phyloP scores from a whole-genome alignment of 1,140 invertebrate species.

The Macrobrachium nipponense region DNA sequence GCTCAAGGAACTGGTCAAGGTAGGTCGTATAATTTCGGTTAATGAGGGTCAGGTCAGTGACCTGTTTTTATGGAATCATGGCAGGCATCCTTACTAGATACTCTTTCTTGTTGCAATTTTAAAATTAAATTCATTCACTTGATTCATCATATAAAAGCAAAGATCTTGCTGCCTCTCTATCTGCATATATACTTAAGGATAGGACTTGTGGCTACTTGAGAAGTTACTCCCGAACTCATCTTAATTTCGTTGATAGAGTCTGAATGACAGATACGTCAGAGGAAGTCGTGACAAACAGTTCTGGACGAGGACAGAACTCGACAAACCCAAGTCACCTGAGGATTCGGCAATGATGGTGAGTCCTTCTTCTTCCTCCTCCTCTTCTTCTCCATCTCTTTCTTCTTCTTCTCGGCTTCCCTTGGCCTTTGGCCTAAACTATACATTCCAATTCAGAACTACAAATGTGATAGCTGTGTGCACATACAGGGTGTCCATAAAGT shows the following conservation, averaged over 20 bases:
- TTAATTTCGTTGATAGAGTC: slow-evolving; percentile 10
- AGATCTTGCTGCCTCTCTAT: no score
- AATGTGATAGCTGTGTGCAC: no score
- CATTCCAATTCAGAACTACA: not conserved
- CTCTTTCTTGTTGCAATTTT: no score
- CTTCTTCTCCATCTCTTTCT: slow-evolving; percentile 25
- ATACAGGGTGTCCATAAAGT: no score
- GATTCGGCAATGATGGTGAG: not conserved
- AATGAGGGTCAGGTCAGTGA: not conserved
- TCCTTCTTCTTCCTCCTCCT: slow-evolving; percentile 20
- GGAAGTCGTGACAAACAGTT: slow-evolving; percentile 46
- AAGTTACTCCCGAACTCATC: no score
- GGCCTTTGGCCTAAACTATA: no score
- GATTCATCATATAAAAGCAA: no score
- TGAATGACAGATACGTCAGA: slow-evolving; percentile 58
- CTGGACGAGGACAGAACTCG: slow-evolving; percentile 57
- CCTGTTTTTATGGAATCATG: not conserved
- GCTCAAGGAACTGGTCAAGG: slow-evolving; percentile 54
- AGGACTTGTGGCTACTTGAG: no score
- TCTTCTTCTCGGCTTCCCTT: no score
- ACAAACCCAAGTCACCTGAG: slow-evolving; percentile 8
- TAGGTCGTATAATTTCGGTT: not conserved
- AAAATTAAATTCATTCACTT: no score
- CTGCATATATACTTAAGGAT: no score
- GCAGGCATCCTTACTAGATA: not conserved